Conservation (phyloP, 2,888 invertebrate genomes). For the Sinotaia quadrata region DNA sequence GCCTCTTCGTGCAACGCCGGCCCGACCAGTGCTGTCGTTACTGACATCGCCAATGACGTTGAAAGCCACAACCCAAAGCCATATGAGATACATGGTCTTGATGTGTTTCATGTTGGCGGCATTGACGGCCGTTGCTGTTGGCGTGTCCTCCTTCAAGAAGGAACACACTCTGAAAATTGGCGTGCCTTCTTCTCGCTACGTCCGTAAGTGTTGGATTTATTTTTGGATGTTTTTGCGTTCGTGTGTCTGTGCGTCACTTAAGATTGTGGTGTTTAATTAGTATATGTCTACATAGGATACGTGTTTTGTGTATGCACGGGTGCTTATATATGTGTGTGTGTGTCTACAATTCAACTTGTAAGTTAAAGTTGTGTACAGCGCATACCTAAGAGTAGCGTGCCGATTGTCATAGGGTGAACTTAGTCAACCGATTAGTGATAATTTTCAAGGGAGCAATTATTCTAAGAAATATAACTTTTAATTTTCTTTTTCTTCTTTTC, state of each 20-base stretch:
- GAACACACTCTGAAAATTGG: constrained; percentile 34
- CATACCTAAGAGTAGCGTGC: too few relatives aligned
- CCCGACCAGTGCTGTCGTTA: background rate
- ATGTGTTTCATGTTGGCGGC: constrained; percentile 13
- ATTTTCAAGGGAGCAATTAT: too few relatives aligned
- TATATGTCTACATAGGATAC: background rate
- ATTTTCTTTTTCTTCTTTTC: too few relatives aligned
- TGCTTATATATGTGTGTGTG: constrained; percentile 3
- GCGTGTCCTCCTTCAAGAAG: constrained; percentile 24
- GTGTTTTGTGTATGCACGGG: background rate
- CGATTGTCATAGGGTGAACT: too few relatives aligned
- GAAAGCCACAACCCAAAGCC: background rate
- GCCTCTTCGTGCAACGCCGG: background rate
- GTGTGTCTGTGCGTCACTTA: background rate
- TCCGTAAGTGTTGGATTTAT: constrained; percentile 30
- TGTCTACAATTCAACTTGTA: background rate
- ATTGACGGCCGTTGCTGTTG: constrained; percentile 28
- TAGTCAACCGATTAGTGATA: too few relatives aligned
- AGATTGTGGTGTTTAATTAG: too few relatives aligned
- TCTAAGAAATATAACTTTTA: too few relatives aligned
- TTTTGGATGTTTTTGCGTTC: background rate
- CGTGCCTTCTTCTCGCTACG: constrained; percentile 23
- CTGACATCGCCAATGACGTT: background rate
- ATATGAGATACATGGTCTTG: constrained; percentile 10
- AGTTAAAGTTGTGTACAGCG: too few relatives aligned